phyloP scores from a whole-genome alignment of 2,888 invertebrate species.

The Phaonia tiefii region DNA sequence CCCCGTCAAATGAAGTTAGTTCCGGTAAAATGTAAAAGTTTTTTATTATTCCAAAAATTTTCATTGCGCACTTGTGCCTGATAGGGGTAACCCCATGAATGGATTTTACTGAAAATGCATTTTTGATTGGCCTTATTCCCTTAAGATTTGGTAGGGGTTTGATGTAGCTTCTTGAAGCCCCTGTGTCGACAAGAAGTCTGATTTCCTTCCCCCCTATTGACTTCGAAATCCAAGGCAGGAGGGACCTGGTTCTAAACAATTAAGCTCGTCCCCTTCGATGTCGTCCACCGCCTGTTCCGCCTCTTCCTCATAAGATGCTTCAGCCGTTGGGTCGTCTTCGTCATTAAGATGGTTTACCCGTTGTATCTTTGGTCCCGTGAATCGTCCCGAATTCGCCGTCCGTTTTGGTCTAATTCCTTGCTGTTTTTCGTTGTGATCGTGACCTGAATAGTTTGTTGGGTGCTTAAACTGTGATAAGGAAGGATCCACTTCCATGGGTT shows the following conservation, averaged over 20 bases:
- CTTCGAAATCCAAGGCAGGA: constrained; percentile 19
- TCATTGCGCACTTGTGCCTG: neutral
- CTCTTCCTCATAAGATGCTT: too few relatives aligned
- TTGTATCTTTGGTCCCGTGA: neutral
- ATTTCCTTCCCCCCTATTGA: neutral
- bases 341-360: neutral
- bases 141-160: neutral
- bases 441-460: too few relatives aligned
- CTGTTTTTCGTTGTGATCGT: too few relatives aligned
- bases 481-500: neutral
- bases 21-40: constrained; percentile 14
- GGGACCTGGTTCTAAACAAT: too few relatives aligned
- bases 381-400: too few relatives aligned
- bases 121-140: too few relatives aligned
- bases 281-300: too few relatives aligned
- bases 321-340: too few relatives aligned
- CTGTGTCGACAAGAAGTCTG: neutral
- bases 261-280: too few relatives aligned
- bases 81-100: too few relatives aligned
- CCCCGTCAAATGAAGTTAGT: constrained; percentile 45
- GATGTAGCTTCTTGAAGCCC: neutral
- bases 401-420: too few relatives aligned
- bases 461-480: neutral
- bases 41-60: neutral
- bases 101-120: too few relatives aligned